phyloP scores from a whole-genome alignment of 1,140 invertebrate species.

The Eumeta japonica region DNA sequence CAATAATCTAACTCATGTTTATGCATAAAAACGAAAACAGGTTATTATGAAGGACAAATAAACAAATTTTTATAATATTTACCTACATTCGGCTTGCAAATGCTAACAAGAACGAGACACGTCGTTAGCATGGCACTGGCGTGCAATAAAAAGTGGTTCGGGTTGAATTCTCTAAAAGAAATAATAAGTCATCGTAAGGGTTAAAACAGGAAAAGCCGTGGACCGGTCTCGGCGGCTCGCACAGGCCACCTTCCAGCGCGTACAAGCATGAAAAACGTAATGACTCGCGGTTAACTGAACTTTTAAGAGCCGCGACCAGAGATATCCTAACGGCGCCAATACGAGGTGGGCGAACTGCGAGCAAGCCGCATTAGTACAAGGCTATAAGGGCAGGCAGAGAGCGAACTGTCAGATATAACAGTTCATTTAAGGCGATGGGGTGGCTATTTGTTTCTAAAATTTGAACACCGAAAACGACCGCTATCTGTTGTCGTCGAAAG shows the following conservation, averaged over 20 bases:
- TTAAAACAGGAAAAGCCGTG: slow-evolving; percentile 33
- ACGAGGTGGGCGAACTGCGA: too few relatives aligned
- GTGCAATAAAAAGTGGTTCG: slow-evolving; percentile 26
- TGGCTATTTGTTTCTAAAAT: background rate
- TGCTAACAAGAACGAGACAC: background rate
- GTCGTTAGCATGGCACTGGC: slow-evolving; percentile 14
- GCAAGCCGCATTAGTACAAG: too few relatives aligned
- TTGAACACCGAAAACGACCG: too few relatives aligned
- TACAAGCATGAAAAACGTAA: slow-evolving; percentile 29
- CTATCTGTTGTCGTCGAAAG: too few relatives aligned
- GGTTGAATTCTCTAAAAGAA: slow-evolving; percentile 17
- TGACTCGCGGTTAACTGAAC: slow-evolving; percentile 1
- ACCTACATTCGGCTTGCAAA: background rate
- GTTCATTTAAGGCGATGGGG: background rate
- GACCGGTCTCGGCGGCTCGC: slow-evolving; percentile 22
- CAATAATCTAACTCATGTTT: too few relatives aligned
- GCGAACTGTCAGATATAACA: background rate
- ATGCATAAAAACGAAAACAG: background rate
- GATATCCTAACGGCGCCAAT: too few relatives aligned
- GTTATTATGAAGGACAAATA: background rate
- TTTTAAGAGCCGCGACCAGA: too few relatives aligned
- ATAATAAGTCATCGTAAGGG: slow-evolving; percentile 33
- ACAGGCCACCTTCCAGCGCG: slow-evolving; percentile 15
- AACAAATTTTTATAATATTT: background rate
- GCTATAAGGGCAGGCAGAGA: background rate